Evolutionary conservation across 2,797 vertebrate genomes (phyloP).

Genomic region (Acrossocheilus fasciatus): DNA sequence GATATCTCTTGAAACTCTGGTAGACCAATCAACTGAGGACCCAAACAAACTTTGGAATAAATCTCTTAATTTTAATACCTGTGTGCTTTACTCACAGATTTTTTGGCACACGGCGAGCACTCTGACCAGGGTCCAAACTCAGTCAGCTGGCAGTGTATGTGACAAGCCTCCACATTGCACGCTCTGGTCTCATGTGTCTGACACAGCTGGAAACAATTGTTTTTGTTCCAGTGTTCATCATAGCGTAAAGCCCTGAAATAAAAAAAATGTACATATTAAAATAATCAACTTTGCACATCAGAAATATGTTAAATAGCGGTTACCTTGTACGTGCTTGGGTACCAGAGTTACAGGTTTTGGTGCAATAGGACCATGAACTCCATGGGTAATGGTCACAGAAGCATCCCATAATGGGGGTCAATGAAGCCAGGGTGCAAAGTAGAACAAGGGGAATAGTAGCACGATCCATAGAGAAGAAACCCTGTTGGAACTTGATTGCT

Average conservation of each 20-base stretch:
- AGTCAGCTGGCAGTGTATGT: conserved; percentile 85
- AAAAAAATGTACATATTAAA: not conserved
- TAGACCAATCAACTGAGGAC: not conserved
- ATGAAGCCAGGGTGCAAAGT: conserved; percentile 67
- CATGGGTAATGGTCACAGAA: conserved; percentile 89
- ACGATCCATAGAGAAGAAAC: conserved; percentile 63
- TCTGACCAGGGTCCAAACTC: conserved; percentile 89
- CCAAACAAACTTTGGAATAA: not conserved
- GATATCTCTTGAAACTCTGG: not conserved
- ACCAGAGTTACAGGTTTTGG: conserved; percentile 86
- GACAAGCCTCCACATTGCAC: conserved; percentile 86
- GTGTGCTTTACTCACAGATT: conserved; percentile 77
- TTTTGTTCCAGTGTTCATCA: conserved; percentile 79
- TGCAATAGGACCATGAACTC: conserved; percentile 86
- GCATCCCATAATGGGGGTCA: conserved; percentile 76
- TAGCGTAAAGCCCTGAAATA: conserved; percentile 72
- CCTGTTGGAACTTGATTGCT: not conserved
- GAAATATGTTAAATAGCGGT: not conserved
- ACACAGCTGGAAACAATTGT: conserved; percentile 82
- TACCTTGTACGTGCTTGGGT: conserved; percentile 76
- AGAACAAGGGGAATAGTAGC: conserved; percentile 63
- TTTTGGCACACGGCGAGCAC: conserved; percentile 88
- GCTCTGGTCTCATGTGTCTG: conserved; percentile 69
- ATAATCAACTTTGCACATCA: not conserved
- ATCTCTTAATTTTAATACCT: not conserved